A percentile compares a stretch with the other conserved stretches of the same genome.
Evolutionary conservation across 1,140 invertebrate genomes (phyloP).

Genomic region (Leptinotarsa defecta): DNA sequence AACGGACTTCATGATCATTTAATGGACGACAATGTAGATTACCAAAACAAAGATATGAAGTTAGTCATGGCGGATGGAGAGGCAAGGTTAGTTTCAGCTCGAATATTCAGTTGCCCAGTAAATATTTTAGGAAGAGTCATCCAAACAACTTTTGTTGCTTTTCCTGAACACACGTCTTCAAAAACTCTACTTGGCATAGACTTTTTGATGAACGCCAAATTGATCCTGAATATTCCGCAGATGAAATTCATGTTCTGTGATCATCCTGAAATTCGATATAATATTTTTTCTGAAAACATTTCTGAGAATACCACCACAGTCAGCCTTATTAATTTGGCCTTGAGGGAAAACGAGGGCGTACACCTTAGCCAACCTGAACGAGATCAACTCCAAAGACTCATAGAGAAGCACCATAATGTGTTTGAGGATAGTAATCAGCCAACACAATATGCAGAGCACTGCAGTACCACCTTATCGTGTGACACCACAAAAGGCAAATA

Average conservation of each 20-base stretch:
- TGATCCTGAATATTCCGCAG: background rate
- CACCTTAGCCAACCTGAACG: background rate
- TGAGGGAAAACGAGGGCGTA: background rate
- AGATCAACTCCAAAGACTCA: background rate
- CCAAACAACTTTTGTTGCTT: background rate
- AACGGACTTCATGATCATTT: background rate
- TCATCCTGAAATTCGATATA: background rate
- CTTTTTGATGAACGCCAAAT: background rate
- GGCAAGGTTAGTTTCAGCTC: background rate
- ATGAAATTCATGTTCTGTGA: conserved; percentile 1
- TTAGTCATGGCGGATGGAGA: background rate
- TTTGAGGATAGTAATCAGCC: conserved; percentile 4
- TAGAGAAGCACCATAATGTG: conserved; percentile 7
- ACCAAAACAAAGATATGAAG: background rate
- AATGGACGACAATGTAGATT: background rate
- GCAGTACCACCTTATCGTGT: conserved; percentile 34
- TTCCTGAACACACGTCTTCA: background rate
- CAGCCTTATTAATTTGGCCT: background rate
- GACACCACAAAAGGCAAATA: conserved; percentile 30
- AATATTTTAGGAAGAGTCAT: background rate
- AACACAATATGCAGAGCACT: conserved; percentile 14
- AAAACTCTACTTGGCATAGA: conserved; percentile 8
- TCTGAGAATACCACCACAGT: background rate
- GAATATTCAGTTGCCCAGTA: background rate
- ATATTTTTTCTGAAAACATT: background rate